Percentiles rank a stretch among this genome's conserved stretches.
Evolutionary conservation across 2,113 vertebrate species (phyloP).

Genomic region (Onychostoma macrolepis): DNA sequence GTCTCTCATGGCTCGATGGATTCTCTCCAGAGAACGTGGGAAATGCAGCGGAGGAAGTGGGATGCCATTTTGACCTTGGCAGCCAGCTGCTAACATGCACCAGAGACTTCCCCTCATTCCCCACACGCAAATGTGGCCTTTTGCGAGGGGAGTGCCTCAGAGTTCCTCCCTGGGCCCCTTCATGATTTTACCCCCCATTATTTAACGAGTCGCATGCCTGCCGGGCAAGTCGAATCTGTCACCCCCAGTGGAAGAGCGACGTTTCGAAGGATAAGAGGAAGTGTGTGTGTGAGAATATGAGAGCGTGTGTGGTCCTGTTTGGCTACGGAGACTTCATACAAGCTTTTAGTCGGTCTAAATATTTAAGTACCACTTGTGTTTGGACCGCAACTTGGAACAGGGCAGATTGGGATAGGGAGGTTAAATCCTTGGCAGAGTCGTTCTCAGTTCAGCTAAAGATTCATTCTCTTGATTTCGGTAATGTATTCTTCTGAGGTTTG

Average conservation of each 20-base stretch:
- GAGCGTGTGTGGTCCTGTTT: conserved; percentile 67
- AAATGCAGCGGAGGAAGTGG: conserved; percentile 37
- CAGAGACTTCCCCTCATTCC: conserved; percentile 59
- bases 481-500: conserved; percentile 81
- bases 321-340: conserved; percentile 65
- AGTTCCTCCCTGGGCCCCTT: conserved; percentile 19
- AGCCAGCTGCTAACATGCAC: conserved; percentile 63
- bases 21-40: conserved; percentile 65
- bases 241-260: conserved; percentile 63
- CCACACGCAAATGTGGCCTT: conserved; percentile 32
- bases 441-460: conserved; percentile 52
- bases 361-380: conserved; percentile 65
- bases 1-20: conserved; percentile 63
- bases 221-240: conserved; percentile 75
- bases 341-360: conserved; percentile 74
- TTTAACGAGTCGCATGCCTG: conserved; percentile 77
- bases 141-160: conserved; percentile 17
- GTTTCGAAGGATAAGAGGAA: conserved; percentile 63
- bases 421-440: conserved; percentile 73
- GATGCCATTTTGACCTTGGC: conserved; percentile 80
- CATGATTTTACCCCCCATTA: conserved; percentile 60
- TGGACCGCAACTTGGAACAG: conserved; percentile 63
- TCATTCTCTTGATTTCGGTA: conserved; percentile 68
- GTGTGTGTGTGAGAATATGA: conserved; percentile 35
- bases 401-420: conserved; percentile 65